These are phyloP conservation scores for Perognathus longimembris DNA, from an alignment of 2,113 vertebrate species.

Conservation along the genomic window DNA sequence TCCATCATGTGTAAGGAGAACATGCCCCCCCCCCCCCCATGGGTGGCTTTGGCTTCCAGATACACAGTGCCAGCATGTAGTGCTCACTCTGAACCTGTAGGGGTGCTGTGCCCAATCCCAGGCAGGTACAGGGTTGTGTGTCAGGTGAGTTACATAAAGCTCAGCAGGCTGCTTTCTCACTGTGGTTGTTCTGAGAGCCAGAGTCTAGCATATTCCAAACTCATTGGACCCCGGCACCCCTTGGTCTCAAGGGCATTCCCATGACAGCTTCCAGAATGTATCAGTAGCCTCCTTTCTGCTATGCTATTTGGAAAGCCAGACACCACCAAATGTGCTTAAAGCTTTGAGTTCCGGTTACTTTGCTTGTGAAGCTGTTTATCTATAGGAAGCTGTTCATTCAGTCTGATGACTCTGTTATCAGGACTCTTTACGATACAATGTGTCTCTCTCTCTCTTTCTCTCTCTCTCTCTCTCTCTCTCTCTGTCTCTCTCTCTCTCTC, in stretches of 20 bases:
- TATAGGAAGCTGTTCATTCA: not conserved
- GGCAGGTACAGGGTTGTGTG: rapidly evolving
- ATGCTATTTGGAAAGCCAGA: not conserved
- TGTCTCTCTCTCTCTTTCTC: too few species aligned
- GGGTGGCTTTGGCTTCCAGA: not conserved
- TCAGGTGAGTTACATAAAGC: not conserved
- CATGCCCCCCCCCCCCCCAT: too few species aligned
- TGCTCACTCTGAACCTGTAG: not conserved
- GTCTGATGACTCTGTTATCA: not conserved
- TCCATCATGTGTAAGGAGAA: not conserved
- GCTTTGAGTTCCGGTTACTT: not conserved
- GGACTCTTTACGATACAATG: not conserved
- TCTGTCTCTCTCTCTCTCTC: too few species aligned
- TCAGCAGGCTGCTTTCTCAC: not conserved
- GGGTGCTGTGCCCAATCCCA: not conserved
- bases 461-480: too few species aligned
- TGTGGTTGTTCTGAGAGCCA: not conserved
- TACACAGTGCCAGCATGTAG: too few species aligned
- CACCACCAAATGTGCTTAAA: not conserved
- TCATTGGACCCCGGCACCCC: not conserved
- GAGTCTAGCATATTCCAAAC: not conserved
- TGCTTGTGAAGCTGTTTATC: not conserved
- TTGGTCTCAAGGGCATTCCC: not conserved
- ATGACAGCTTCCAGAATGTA: not conserved
- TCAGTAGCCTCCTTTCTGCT: not conserved